A percentile compares a stretch with the other conserved stretches of the same genome.
Evolutionary conservation across 2,797 vertebrate genomes (phyloP).

Genomic region (Pantherophis vulpinus): DNA sequence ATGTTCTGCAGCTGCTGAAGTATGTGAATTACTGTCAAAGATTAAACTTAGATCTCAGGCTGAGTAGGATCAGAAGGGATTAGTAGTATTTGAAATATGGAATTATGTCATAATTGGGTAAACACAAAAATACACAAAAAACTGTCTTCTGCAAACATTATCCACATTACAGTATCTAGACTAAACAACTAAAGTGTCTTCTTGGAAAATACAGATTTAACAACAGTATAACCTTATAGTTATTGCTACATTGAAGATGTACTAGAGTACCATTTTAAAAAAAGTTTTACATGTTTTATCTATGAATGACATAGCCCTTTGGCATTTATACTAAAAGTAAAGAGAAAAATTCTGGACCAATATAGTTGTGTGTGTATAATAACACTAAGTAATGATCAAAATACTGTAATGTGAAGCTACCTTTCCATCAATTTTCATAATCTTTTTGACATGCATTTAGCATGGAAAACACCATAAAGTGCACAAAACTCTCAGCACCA

Average conservation of each 20-base stretch:
- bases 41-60: slow-evolving; percentile 54
- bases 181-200: neutral
- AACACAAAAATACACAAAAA: slow-evolving; percentile 48
- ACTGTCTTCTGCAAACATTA: slow-evolving; percentile 50
- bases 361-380: neutral
- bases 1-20: slow-evolving; percentile 53
- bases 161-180: slow-evolving; percentile 20
- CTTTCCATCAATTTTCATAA: neutral
- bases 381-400: neutral
- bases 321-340: neutral
- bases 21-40: slow-evolving; percentile 57
- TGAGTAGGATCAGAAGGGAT: slow-evolving; percentile 61
- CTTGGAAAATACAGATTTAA: neutral
- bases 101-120: slow-evolving; percentile 63
- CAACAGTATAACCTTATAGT: neutral
- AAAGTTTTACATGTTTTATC: neutral
- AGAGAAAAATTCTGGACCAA: neutral
- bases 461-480: neutral
- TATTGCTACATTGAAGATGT: neutral
- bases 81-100: slow-evolving; percentile 52
- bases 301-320: neutral
- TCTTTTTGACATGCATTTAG: neutral
- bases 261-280: neutral
- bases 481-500: neutral
- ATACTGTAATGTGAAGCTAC: neutral